phyloP scores from a whole-genome alignment of 1,140 invertebrate genomes.

The Microplitis mediator region DNA sequence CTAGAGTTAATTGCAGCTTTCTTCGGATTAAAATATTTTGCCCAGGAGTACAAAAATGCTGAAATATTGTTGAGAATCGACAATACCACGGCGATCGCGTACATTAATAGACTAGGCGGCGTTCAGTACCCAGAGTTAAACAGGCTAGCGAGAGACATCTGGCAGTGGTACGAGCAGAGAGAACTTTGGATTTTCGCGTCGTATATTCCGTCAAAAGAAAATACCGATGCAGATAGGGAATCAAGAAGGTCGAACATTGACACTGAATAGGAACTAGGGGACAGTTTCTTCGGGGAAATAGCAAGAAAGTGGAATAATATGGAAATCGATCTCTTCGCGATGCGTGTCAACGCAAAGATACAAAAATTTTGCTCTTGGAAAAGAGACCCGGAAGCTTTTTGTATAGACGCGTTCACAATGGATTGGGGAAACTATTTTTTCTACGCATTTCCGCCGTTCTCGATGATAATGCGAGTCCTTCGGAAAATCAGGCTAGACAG shows the following conservation, averaged over 20 bases:
- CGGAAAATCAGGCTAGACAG: not conserved
- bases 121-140: constrained; percentile 6
- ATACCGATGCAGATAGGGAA: not conserved
- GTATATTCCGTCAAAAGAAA: not conserved
- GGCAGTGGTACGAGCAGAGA: constrained; percentile 1
- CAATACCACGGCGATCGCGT: constrained; percentile 4
- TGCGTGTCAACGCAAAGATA: not conserved
- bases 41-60: not conserved
- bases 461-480: not conserved
- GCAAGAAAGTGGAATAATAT: not conserved
- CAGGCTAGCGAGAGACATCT: not conserved
- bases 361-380: constrained; percentile 7
- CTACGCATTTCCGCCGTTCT: constrained; percentile 15
- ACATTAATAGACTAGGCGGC: constrained; percentile 6
- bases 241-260: not conserved
- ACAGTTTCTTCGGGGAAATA: not conserved
- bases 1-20: not conserved
- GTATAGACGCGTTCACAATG: constrained; percentile 16
- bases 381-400: not conserved
- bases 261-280: not conserved
- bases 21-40: constrained; percentile 1
- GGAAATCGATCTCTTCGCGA: not conserved
- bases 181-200: not conserved
- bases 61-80: constrained; percentile 4
- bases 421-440: not conserved